phyloP scores from a whole-genome alignment of 2,113 vertebrate genomes.

The Pachycephala philippinensis region DNA sequence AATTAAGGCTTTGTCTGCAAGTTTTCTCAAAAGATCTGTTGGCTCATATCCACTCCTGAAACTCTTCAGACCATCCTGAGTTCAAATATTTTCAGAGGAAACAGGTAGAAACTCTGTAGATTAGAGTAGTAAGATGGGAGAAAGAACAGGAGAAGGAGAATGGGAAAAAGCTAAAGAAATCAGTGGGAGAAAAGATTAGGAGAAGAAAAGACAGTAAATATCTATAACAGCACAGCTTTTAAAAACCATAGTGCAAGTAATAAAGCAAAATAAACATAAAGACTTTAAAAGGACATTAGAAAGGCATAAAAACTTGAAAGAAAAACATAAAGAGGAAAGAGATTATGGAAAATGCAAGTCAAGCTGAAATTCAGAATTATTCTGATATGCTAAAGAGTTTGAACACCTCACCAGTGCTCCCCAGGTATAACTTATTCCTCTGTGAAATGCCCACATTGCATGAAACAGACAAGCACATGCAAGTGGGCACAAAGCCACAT shows the following conservation, averaged over 20 bases:
- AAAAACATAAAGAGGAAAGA: background rate
- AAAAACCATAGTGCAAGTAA: background rate
- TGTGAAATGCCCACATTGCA: background rate
- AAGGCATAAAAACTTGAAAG: background rate
- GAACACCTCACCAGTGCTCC: background rate
- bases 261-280: background rate
- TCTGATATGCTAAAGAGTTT: background rate
- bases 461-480: background rate
- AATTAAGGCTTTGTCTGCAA: background rate
- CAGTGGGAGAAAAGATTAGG: background rate
- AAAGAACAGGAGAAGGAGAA: background rate
- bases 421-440: background rate
- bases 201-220: background rate
- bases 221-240: background rate
- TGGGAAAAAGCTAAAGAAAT: background rate
- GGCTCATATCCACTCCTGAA: background rate
- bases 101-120: background rate
- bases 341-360: background rate
- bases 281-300: background rate
- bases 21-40: background rate
- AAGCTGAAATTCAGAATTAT: background rate
- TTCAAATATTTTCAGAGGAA: background rate
- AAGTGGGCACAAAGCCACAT: background rate
- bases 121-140: background rate
- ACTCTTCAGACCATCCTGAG: background rate